Evolutionary conservation across 2,888 invertebrate species (phyloP).

Genomic region (Gymnocheta viridis): DNA sequence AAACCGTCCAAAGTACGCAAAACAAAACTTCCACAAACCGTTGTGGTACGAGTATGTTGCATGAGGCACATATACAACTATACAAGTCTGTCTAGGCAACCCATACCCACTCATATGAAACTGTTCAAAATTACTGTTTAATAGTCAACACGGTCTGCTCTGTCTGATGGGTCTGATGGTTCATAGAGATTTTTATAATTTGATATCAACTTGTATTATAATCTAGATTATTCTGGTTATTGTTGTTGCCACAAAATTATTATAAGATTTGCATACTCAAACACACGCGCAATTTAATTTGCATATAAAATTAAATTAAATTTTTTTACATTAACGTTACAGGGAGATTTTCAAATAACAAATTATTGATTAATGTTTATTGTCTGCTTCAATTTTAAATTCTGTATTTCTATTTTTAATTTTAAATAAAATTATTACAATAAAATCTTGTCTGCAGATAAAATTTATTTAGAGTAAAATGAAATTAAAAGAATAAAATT

Average conservation of each 20-base stretch:
- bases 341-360: conserved; percentile 27
- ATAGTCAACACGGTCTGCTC: conserved; percentile 39
- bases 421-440: conserved; percentile 1
- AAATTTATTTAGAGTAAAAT: conserved; percentile 3
- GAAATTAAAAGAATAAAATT: background rate
- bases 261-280: conserved; percentile 14
- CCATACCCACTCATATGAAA: background rate
- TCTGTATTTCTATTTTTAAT: background rate
- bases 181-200: conserved; percentile 55
- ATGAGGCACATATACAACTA: background rate
- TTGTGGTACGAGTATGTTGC: conserved; percentile 5
- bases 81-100: background rate
- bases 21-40: conserved; percentile 10
- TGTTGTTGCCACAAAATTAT: conserved; percentile 44
- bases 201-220: conserved; percentile 57
- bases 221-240: conserved; percentile 51
- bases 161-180: conserved; percentile 54
- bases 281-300: conserved; percentile 7
- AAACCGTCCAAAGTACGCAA: conserved; percentile 16
- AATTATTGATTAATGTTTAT: conserved; percentile 52
- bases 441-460: conserved; percentile 38
- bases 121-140: conserved; percentile 18
- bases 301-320: conserved; percentile 42
- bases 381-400: conserved; percentile 53
- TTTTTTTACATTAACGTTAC: background rate